These are phyloP conservation scores for Eupithecia centaureata DNA, from an alignment of 2,888 invertebrate genomes.

Conservation along the genomic window DNA sequence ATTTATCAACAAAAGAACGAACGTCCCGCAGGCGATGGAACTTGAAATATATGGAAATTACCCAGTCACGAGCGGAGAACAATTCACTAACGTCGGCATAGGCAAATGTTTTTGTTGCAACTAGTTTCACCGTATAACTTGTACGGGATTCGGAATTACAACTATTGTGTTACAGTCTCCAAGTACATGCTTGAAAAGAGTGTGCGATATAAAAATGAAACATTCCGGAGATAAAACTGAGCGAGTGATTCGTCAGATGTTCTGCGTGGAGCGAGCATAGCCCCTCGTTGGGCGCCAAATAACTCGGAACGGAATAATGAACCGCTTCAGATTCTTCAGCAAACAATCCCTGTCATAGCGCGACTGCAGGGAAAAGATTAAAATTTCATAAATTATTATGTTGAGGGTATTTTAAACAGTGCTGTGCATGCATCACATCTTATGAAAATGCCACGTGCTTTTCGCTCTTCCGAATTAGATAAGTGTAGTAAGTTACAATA, in stretches of 20 bases:
- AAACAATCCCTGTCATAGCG: conserved; percentile 67
- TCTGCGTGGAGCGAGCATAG: conserved; percentile 56
- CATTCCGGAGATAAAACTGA: conserved; percentile 53
- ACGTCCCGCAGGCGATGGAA: conserved; percentile 84
- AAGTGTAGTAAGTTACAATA: not conserved
- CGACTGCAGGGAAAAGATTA: conserved; percentile 61
- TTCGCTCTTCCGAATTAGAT: not conserved
- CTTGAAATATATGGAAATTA: conserved; percentile 85
- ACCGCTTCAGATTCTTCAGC: conserved; percentile 68
- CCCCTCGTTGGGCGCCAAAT: conserved; percentile 71
- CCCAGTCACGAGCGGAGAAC: conserved; percentile 83
- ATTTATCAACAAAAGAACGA: conserved; percentile 85
- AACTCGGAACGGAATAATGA: conserved; percentile 73
- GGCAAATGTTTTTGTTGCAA: conserved; percentile 83
- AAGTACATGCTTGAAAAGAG: conserved; percentile 43
- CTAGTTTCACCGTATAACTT: conserved; percentile 75
- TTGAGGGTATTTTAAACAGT: conserved; percentile 27
- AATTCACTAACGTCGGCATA: conserved; percentile 83
- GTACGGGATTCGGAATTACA: conserved; percentile 70
- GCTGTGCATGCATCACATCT: conserved; percentile 13
- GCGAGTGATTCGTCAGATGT: conserved; percentile 66
- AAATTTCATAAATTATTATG: conserved; percentile 56
- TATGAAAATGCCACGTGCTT: not conserved
- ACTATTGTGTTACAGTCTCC: conserved; percentile 54
- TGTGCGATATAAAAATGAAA: conserved; percentile 55